Conservation (phyloP, 2,888 invertebrate species). For the Sarcophaga subvicina region DNA sequence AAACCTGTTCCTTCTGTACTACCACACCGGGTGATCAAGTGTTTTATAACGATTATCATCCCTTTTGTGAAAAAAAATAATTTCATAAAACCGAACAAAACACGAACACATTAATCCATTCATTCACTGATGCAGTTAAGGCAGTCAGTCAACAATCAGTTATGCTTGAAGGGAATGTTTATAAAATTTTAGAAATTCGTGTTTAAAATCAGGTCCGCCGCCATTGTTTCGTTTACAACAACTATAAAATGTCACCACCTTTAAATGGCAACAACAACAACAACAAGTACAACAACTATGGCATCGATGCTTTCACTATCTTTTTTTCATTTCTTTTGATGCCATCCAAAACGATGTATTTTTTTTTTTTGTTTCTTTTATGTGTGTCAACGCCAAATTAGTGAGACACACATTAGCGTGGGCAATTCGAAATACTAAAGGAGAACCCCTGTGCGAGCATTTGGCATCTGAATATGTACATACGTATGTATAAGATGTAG, state of each 20-base stretch:
- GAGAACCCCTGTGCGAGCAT: background rate
- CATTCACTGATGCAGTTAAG: background rate
- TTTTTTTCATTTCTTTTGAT: constrained; percentile 41
- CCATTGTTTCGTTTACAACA: constrained; percentile 66
- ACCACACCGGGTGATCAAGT: constrained; percentile 17
- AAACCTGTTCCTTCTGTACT: constrained; percentile 1
- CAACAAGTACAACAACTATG: background rate
- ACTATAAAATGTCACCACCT: constrained; percentile 67
- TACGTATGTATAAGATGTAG: background rate
- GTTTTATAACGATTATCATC: background rate
- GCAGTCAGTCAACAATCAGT: background rate
- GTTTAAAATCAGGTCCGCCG: constrained; percentile 44
- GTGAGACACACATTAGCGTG: constrained; percentile 34
- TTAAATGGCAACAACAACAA: constrained; percentile 36
- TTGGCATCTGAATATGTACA: constrained; percentile 4
- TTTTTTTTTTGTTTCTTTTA: constrained; percentile 1
- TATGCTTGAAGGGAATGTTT: background rate
- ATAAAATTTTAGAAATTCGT: background rate
- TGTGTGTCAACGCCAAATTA: constrained; percentile 50
- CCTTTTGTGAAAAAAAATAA: background rate
- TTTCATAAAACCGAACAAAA: background rate
- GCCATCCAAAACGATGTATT: background rate
- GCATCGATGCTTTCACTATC: constrained; percentile 27
- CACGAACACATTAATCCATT: background rate
- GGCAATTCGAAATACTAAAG: background rate